Evolutionary conservation across 2,888 invertebrate genomes (phyloP).

Genomic region (Melitaea athalia): DNA sequence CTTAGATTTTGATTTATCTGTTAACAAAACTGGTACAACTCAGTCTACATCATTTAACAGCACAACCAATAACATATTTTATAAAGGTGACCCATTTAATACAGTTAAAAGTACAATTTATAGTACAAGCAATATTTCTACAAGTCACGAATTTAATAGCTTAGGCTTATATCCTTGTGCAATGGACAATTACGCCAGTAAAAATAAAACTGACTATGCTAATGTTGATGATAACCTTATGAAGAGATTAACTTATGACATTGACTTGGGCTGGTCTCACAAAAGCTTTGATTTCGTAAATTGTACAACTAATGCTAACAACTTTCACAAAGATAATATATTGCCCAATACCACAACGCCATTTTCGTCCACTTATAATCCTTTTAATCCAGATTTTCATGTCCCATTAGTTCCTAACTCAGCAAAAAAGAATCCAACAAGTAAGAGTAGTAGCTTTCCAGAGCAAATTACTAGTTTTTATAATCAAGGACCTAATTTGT

Average conservation of each 20-base stretch:
- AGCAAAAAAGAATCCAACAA: slow-evolving; percentile 63
- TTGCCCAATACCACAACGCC: slow-evolving; percentile 62
- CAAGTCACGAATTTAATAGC: slow-evolving; percentile 73
- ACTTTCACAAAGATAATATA: slow-evolving; percentile 69
- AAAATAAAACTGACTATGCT: slow-evolving; percentile 69
- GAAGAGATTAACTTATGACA: slow-evolving; percentile 77
- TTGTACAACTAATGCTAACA: slow-evolving; percentile 62
- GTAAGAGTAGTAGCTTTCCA: slow-evolving; percentile 63
- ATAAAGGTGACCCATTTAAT: slow-evolving; percentile 72
- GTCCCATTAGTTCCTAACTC: slow-evolving; percentile 67
- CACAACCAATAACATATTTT: slow-evolving; percentile 68
- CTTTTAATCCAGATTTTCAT: slow-evolving; percentile 76
- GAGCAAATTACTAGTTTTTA: slow-evolving; percentile 74
- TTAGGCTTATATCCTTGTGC: slow-evolving; percentile 76
- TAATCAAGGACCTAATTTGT: slow-evolving; percentile 70
- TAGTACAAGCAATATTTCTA: slow-evolving; percentile 73
- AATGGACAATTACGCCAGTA: slow-evolving; percentile 72
- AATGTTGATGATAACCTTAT: slow-evolving; percentile 75
- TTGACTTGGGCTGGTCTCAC: slow-evolving; percentile 78
- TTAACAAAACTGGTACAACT: slow-evolving; percentile 60
- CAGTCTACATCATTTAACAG: slow-evolving; percentile 58
- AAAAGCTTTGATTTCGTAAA: slow-evolving; percentile 76
- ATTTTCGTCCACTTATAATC: slow-evolving; percentile 70
- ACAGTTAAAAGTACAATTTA: slow-evolving; percentile 71
- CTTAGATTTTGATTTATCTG: slow-evolving; percentile 71